phyloP scores from a whole-genome alignment of 2,888 invertebrate genomes.

The Atethmia centrago region DNA sequence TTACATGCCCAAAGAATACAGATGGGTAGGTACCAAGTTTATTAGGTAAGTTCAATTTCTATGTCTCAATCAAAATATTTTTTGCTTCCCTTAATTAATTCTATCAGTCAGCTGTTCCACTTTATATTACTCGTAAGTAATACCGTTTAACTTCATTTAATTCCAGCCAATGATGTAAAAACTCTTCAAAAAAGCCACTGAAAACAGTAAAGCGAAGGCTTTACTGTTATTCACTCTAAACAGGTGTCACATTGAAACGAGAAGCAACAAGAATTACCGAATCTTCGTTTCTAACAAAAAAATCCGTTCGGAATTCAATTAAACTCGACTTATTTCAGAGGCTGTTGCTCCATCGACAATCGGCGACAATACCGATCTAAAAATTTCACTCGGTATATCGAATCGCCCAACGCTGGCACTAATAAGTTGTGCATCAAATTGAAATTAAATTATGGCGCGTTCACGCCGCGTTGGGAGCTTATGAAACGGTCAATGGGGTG shows the following conservation, averaged over 20 bases:
- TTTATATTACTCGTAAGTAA: slow-evolving; percentile 57
- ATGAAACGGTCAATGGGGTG: slow-evolving; percentile 88
- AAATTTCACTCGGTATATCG: slow-evolving; percentile 82
- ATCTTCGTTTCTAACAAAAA: slow-evolving; percentile 73
- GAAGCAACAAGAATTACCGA: slow-evolving; percentile 72
- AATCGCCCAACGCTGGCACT: slow-evolving; percentile 82
- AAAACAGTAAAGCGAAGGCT: slow-evolving; percentile 69
- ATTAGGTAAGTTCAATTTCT: slow-evolving; percentile 24
- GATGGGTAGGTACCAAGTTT: not conserved
- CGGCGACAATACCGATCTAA: slow-evolving; percentile 84
- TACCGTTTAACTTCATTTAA: slow-evolving; percentile 68
- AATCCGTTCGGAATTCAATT: slow-evolving; percentile 86
- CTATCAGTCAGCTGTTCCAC: slow-evolving; percentile 41
- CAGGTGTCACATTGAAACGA: slow-evolving; percentile 74
- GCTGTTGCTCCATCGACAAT: slow-evolving; percentile 80
- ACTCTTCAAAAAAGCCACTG: slow-evolving; percentile 63
- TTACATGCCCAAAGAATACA: not conserved
- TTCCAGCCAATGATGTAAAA: slow-evolving; percentile 55
- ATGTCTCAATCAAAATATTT: slow-evolving; percentile 37
- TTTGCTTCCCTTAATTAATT: slow-evolving; percentile 47
- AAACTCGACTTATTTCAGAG: slow-evolving; percentile 82
- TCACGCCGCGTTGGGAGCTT: slow-evolving; percentile 85
- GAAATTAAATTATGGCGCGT: slow-evolving; percentile 88
- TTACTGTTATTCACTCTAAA: slow-evolving; percentile 72
- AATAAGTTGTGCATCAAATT: slow-evolving; percentile 85